phyloP scores from a whole-genome alignment of 2,888 invertebrate genomes.

The Poecilobothrus nobilitatus region DNA sequence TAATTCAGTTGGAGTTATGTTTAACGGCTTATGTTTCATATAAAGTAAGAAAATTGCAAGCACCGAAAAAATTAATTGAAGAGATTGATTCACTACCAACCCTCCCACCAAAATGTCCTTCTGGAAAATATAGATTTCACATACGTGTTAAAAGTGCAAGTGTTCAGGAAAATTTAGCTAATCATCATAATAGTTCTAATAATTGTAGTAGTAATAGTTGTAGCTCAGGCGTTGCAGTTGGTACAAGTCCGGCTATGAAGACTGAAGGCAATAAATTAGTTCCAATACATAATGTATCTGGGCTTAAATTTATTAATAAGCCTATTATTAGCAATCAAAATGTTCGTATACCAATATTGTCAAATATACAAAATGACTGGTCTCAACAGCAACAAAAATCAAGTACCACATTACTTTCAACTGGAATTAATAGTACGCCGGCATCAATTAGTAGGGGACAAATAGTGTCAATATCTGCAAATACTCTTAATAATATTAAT shows the following conservation, averaged over 20 bases:
- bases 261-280: constrained; percentile 40
- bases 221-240: constrained; percentile 35
- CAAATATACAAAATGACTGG: background rate
- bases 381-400: background rate
- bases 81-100: constrained; percentile 55
- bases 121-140: constrained; percentile 56
- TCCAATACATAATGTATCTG: constrained; percentile 29
- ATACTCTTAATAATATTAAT: constrained; percentile 8
- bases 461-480: constrained; percentile 8
- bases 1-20: constrained; percentile 58
- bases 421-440: background rate
- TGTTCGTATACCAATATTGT: constrained; percentile 1
- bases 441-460: background rate
- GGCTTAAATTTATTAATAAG: constrained; percentile 7
- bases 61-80: constrained; percentile 61
- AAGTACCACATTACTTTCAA: background rate
- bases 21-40: constrained; percentile 78
- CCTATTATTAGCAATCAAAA: constrained; percentile 3
- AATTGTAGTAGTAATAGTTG: constrained; percentile 18
- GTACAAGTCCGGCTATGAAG: constrained; percentile 46
- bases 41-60: constrained; percentile 65
- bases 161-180: constrained; percentile 35
- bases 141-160: constrained; percentile 45
- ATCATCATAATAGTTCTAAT: constrained; percentile 29
- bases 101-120: constrained; percentile 53